A percentile compares a stretch with the other conserved stretches of the same genome.
Conservation (phyloP, 2,113 vertebrate genomes). For the Crotalus horridus region DNA sequence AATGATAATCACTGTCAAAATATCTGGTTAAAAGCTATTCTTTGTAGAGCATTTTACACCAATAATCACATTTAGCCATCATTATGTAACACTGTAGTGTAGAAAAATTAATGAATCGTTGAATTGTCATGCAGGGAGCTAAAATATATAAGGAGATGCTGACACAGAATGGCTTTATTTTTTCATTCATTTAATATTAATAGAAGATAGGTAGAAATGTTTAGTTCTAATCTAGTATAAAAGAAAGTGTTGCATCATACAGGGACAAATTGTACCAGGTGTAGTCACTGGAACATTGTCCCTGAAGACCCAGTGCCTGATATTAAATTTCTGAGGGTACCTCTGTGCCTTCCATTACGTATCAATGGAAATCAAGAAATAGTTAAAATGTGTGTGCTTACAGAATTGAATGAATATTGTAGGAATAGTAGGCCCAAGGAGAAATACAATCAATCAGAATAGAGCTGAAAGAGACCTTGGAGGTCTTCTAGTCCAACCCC, state of each 20-base stretch:
- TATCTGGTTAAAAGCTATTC: neutral
- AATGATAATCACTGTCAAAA: conserved; percentile 7
- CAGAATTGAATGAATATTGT: neutral
- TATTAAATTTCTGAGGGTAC: neutral
- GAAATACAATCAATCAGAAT: neutral
- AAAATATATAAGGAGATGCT: neutral
- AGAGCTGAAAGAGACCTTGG: too few species aligned
- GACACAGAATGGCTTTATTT: neutral
- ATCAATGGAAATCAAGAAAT: neutral
- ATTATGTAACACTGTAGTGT: neutral
- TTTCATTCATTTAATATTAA: neutral
- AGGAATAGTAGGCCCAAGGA: neutral
- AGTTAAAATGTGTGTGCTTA: neutral
- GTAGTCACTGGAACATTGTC: neutral
- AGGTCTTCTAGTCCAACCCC: too few species aligned
- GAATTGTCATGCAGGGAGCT: neutral
- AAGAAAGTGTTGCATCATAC: neutral
- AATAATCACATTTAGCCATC: neutral
- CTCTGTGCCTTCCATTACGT: neutral
- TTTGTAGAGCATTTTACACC: conserved; percentile 19
- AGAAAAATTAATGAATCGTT: neutral
- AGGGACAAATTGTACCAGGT: neutral
- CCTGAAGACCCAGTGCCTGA: neutral
- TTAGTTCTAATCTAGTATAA: neutral
- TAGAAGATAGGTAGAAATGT: neutral